Evolutionary conservation across 2,797 vertebrate species (phyloP).

Genomic region (Eulemur rubriventer): DNA sequence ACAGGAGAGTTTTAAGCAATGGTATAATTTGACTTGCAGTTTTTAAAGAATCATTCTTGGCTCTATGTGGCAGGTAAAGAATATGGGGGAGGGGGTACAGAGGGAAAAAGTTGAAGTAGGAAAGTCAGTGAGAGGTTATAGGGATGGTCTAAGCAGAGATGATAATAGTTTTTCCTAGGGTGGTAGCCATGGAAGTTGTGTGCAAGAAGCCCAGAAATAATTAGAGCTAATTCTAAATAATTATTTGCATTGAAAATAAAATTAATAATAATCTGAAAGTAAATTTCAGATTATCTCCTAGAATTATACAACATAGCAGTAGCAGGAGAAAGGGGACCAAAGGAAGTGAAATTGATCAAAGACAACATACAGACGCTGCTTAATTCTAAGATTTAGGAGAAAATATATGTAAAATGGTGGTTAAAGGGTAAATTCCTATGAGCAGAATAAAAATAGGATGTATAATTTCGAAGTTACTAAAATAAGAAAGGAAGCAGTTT

Average conservation of each 20-base stretch:
- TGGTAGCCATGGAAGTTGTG: not conserved
- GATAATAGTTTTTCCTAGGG: not conserved
- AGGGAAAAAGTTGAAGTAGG: not conserved
- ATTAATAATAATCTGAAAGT: not conserved
- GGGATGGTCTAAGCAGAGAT: not conserved
- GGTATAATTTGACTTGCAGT: not conserved
- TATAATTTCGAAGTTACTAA: not conserved
- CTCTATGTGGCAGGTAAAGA: not conserved
- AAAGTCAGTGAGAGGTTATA: not conserved
- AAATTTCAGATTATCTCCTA: not conserved
- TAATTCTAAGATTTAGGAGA: not conserved
- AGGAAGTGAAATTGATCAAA: not conserved
- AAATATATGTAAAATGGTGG: not conserved
- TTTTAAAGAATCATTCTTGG: not conserved
- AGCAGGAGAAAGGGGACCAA: not conserved
- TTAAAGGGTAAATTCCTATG: not conserved
- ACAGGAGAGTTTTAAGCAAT: not conserved
- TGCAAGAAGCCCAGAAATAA: not conserved
- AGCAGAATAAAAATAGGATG: not conserved
- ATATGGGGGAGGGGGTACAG: not conserved
- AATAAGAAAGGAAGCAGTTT: conserved; percentile 5
- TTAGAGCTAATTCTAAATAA: not conserved
- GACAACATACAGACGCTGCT: not conserved
- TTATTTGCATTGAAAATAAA: not conserved
- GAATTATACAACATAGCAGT: not conserved